phyloP scores from a whole-genome alignment of 1,140 invertebrate species.

The Eriosoma lanigerum region DNA sequence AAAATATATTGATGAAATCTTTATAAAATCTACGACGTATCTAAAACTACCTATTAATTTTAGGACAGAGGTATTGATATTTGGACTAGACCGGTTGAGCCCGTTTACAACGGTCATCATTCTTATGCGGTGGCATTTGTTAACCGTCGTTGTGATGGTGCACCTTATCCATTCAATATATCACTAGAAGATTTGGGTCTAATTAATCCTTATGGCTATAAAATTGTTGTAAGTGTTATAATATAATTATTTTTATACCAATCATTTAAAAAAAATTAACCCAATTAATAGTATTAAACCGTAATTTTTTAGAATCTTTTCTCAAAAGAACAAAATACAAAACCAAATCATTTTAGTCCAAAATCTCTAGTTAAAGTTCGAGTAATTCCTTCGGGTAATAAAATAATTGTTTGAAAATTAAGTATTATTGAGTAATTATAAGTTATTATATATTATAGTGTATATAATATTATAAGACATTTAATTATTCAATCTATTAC shows the following conservation, averaged over 20 bases:
- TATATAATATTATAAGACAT: too few relatives aligned
- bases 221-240: conserved; percentile 68
- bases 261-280: too few relatives aligned
- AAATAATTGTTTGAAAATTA: not conserved
- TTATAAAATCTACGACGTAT: too few relatives aligned
- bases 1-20: not conserved
- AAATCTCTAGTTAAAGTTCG: conserved; percentile 17
- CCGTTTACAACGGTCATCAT: conserved; percentile 58
- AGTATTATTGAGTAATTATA: not conserved
- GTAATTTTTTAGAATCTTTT: conserved; percentile 42
- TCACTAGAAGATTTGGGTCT: conserved; percentile 72
- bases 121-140: conserved; percentile 64
- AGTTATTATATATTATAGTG: not conserved
- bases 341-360: not conserved
- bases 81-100: conserved; percentile 60
- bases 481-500: too few relatives aligned
- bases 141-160: conserved; percentile 64
- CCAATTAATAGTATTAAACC: not conserved
- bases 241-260: not conserved
- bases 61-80: conserved; percentile 61
- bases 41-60: conserved; percentile 38
- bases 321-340: not conserved
- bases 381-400: conserved; percentile 46
- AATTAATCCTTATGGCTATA: conserved; percentile 74
- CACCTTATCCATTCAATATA: conserved; percentile 63